These are phyloP conservation scores for Adelges cooleyi DNA, from an alignment of 1,140 invertebrate species.

Conservation along the genomic window DNA sequence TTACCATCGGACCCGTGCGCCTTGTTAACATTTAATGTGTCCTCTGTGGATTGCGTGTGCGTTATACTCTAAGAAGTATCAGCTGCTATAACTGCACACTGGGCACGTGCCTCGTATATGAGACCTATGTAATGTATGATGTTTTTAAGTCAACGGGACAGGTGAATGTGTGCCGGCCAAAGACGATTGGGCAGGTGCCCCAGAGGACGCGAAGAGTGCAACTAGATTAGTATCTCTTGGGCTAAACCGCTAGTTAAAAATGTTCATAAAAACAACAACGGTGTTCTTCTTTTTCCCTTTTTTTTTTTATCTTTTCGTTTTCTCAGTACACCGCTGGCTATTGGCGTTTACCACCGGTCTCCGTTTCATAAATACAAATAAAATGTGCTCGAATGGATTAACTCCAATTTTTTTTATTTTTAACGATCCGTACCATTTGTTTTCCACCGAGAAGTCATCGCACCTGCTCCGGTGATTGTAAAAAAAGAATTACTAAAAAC, in stretches of 20 bases:
- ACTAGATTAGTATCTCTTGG: conserved; percentile 22
- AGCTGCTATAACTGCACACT: conserved; percentile 6
- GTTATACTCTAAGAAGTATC: too few relatives aligned
- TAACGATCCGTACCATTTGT: not conserved
- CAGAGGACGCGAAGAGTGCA: not conserved
- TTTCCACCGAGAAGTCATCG: too few relatives aligned
- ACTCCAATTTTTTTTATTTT: not conserved
- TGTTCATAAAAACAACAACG: not conserved
- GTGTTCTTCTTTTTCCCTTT: not conserved
- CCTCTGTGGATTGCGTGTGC: too few relatives aligned
- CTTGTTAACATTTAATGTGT: too few relatives aligned
- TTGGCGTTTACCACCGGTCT: not conserved
- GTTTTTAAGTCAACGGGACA: conserved; percentile 3
- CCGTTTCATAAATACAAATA: not conserved
- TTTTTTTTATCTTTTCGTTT: not conserved
- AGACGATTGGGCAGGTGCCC: conserved; percentile 12
- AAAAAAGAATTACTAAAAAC: too few relatives aligned
- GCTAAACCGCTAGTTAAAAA: conserved; percentile 20
- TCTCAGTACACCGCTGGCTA: not conserved
- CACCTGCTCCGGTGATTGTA: too few relatives aligned
- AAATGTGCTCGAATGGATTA: not conserved
- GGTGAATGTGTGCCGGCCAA: not conserved
- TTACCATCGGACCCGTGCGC: too few relatives aligned
- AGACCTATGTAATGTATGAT: not conserved
- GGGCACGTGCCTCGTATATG: not conserved